Percentiles rank a stretch among this genome's conserved stretches.
Conservation (phyloP, 2,113 vertebrate genomes). For the Aspidoscelis tigris region DNA sequence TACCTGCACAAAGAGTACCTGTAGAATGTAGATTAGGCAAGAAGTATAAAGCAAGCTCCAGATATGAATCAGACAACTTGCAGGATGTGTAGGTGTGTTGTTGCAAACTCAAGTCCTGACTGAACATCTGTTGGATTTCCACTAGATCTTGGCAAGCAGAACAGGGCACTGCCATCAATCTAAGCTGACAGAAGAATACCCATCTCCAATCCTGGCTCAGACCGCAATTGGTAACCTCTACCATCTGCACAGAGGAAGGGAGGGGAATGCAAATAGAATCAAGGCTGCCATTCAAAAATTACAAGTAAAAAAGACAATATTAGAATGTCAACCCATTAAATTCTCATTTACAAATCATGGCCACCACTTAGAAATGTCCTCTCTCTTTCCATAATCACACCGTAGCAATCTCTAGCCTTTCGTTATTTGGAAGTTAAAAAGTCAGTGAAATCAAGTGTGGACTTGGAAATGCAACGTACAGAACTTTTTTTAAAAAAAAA, state of each 20-base stretch:
- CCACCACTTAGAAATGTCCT: neutral
- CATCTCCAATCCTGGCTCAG: neutral
- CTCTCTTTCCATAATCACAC: neutral
- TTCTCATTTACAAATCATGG: neutral
- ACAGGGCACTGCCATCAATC: neutral
- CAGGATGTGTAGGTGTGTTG: neutral
- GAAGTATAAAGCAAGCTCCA: neutral
- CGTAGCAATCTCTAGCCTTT: neutral
- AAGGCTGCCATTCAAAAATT: neutral
- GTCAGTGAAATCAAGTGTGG: neutral
- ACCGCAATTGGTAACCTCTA: neutral
- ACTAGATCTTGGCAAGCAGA: neutral
- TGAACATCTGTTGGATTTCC: constrained; percentile 5
- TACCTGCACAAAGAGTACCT: neutral
- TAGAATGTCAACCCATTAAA: neutral
- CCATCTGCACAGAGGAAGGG: neutral
- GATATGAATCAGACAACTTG: neutral
- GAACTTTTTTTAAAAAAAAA: no score
- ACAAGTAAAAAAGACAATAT: neutral
- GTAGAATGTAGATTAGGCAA: neutral
- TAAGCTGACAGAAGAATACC: constrained; percentile 2
- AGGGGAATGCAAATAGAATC: neutral
- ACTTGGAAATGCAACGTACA: neutral
- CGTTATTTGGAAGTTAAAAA: neutral
- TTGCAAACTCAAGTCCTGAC: constrained; percentile 4